Evolutionary conservation across 1,140 invertebrate genomes (phyloP).

Genomic region (Dendrolimus punctatus): DNA sequence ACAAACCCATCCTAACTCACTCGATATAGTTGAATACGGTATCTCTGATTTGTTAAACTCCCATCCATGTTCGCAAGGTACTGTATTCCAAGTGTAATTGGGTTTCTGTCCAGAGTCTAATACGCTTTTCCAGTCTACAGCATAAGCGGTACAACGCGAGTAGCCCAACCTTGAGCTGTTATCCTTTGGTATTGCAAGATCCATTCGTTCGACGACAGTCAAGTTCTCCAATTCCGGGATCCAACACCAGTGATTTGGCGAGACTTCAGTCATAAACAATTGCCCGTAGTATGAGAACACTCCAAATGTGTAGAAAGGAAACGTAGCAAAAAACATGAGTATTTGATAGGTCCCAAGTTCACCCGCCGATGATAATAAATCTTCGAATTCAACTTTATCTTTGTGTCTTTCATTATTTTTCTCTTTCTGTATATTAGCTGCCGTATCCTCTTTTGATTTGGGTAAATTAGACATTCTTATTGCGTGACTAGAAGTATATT

Average conservation of each 20-base stretch:
- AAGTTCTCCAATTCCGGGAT: constrained; percentile 68
- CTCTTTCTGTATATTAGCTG: no score
- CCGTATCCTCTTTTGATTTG: no score
- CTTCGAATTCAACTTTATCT: constrained; percentile 71
- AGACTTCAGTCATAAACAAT: constrained; percentile 76
- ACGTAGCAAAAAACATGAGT: constrained; percentile 73
- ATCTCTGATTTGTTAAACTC: constrained; percentile 71
- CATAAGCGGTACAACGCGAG: constrained; percentile 41
- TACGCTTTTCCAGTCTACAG: constrained; percentile 47
- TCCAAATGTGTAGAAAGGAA: constrained; percentile 70
- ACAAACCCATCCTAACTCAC: constrained; percentile 77
- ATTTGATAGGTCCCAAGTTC: constrained; percentile 79
- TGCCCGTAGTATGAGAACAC: constrained; percentile 79
- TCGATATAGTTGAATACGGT: constrained; percentile 57
- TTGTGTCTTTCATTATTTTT: background rate
- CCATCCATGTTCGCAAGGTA: constrained; percentile 74
- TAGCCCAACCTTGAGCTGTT: constrained; percentile 41
- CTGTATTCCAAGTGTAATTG: constrained; percentile 37
- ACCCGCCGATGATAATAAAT: constrained; percentile 74
- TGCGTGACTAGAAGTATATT: no score
- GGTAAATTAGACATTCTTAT: no score
- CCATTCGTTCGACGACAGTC: constrained; percentile 44
- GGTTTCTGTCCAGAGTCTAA: constrained; percentile 24
- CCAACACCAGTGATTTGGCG: constrained; percentile 76
- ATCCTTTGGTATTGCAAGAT: constrained; percentile 43